Conservation (phyloP, 2,888 invertebrate genomes). For the Timema cristinae region DNA sequence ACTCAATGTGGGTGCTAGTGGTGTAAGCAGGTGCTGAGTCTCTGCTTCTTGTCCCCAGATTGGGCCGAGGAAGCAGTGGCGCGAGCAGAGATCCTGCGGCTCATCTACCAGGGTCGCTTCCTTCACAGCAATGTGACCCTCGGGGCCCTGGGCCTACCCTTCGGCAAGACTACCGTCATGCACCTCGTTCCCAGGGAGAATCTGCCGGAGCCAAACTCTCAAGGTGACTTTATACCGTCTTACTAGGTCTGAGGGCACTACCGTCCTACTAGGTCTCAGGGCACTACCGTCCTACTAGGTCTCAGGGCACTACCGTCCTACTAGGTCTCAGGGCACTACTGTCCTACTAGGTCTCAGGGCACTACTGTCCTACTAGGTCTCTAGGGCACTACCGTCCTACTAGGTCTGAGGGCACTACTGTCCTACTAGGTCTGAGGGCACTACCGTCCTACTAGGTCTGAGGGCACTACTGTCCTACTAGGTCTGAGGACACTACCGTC, state of each 20-base stretch:
- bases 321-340: too few species aligned
- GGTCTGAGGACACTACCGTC: too few species aligned
- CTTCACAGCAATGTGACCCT: conserved; percentile 98
- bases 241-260: neutral
- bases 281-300: neutral
- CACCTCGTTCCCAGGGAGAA: conserved; percentile 99
- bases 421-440: too few species aligned
- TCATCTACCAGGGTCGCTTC: conserved; percentile 99
- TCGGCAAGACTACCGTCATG: conserved; percentile 99
- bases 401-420: too few species aligned
- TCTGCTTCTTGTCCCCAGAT: conserved; percentile 55
- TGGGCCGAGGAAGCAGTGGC: conserved; percentile 95
- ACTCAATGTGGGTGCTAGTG: too few species aligned
- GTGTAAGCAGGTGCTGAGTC: too few species aligned
- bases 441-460: too few species aligned
- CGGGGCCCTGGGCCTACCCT: conserved; percentile 93
- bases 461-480: too few species aligned
- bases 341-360: too few species aligned
- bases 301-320: too few species aligned
- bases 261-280: neutral
- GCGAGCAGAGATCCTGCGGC: conserved; percentile 94
- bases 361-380: too few species aligned
- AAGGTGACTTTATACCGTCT: conserved; percentile 57
- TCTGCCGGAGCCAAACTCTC: conserved; percentile 97
- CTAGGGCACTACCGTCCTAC: too few species aligned